Base-by-base conservation (phyloP, 2,113 vertebrate species). In the Numenius arquata region DNA sequence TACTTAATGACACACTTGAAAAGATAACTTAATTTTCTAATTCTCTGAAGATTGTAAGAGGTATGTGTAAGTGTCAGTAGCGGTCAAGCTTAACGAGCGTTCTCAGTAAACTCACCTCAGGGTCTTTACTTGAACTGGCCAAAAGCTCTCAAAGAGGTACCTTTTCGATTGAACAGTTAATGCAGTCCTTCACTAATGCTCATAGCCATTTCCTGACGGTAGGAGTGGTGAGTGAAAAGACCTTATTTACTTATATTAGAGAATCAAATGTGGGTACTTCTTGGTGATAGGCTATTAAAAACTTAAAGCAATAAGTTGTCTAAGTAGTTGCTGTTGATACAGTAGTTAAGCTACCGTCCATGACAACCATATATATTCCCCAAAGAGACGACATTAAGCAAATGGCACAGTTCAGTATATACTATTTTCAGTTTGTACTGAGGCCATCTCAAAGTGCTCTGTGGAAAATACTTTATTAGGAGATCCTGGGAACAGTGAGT, bases 381-480 rank as follows among this genome's bases (percentile, higher is more conserved):
- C 2, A 30, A 79, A 89, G 41, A 40, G 19, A 40, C 48, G 45
- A 55, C 21, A 26, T 22, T n/a, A 62, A 68, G 63, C 81, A 70
- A 79, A 32, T 4, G 21, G 61, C 68, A 66, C 40, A 32, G 48
- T 32, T 83, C 67, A 85, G 0, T 62, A 30, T 40, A 20, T 21
- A 20, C 9, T 43, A 8, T 83, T 88, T 88, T 84, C 56, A 78
- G 74, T 89, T 62, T 91, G 63, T 63, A 88, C 43, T 52, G 50
- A 93, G 66, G 81, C 79, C 65, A 85, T 34, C 34, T 87, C 71
- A 79, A 22, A 62, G 80, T 79, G 29, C 25, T 79, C 41, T 76
- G 43, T 47, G 74, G 85, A 88, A 95, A 94, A 66, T 81, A 88
- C 11, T 97, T 96, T 95, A 97, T 95, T 96, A 55, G 70, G 62